phyloP scores from a whole-genome alignment of 2,888 invertebrate genomes.

The Mythimna ferrago region DNA sequence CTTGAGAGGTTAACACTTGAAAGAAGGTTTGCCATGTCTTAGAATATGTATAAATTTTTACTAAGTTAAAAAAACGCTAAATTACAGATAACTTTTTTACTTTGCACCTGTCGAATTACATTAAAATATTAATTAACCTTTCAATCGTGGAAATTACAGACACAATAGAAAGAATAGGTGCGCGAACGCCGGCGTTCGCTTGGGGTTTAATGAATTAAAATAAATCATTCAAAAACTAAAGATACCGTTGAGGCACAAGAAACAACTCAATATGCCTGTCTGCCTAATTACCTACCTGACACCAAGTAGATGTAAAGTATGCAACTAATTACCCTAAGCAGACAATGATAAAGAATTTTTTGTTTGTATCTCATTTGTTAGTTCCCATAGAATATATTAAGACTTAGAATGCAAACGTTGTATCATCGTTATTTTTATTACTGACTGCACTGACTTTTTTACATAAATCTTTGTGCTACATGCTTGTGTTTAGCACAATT shows the following conservation, averaged over 20 bases:
- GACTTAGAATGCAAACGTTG: constrained; percentile 20
- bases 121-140: not conserved
- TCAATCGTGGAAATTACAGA: too few relatives aligned
- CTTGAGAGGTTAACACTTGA: too few relatives aligned
- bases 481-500: not conserved
- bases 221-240: not conserved
- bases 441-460: constrained; percentile 26
- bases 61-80: too few relatives aligned
- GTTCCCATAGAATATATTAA: constrained; percentile 38
- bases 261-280: constrained; percentile 7
- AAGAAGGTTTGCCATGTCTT: too few relatives aligned
- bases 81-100: too few relatives aligned
- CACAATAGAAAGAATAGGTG: too few relatives aligned
- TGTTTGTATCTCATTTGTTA: constrained; percentile 12
- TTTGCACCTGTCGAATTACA: not conserved
- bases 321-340: constrained; percentile 41
- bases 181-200: too few relatives aligned
- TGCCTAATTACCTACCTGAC: constrained; percentile 29
- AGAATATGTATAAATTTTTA: too few relatives aligned
- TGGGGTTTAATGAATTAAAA: too few relatives aligned
- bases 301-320: constrained; percentile 7
- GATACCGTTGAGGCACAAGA: not conserved
- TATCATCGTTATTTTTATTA: constrained; percentile 33
- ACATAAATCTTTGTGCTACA: not conserved
- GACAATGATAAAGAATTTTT: constrained; percentile 30